These are phyloP conservation scores for Mustela lutreola DNA, from an alignment of 2,113 vertebrate species.

Conservation along the genomic window DNA sequence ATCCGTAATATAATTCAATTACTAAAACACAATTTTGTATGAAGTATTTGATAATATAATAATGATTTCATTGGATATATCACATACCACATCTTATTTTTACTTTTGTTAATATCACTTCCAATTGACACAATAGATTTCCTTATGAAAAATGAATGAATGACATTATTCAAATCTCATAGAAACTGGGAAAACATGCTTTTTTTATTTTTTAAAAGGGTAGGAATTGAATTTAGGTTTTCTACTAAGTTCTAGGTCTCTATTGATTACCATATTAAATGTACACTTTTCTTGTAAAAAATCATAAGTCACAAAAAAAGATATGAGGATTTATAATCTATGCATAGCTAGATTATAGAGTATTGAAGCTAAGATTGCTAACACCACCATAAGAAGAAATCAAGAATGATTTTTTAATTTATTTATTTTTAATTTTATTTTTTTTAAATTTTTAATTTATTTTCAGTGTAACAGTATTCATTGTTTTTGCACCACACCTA, in stretches of 20 bases:
- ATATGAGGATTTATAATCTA: background rate
- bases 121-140: background rate
- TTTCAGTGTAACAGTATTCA: no score
- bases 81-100: constrained; percentile 12
- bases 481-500: no score
- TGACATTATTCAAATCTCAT: background rate
- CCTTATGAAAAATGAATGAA: constrained; percentile 14
- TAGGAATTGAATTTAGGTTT: background rate
- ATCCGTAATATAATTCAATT: constrained; percentile 37
- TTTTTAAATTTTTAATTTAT: no score
- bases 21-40: constrained; percentile 20
- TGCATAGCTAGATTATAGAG: background rate
- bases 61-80: background rate
- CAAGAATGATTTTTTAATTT: background rate
- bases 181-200: background rate
- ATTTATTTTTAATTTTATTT: no score
- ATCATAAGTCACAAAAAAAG: constrained; percentile 13
- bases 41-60: constrained; percentile 12
- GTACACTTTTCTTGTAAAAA: background rate
- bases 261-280: background rate
- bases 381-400: background rate
- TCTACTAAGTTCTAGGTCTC: background rate
- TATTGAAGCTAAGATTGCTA: constrained; percentile 7
- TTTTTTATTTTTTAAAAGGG: background rate
- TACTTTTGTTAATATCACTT: background rate